Conservation (phyloP, 2,113 vertebrate genomes). For the Hippocampus mohnikei region DNA sequence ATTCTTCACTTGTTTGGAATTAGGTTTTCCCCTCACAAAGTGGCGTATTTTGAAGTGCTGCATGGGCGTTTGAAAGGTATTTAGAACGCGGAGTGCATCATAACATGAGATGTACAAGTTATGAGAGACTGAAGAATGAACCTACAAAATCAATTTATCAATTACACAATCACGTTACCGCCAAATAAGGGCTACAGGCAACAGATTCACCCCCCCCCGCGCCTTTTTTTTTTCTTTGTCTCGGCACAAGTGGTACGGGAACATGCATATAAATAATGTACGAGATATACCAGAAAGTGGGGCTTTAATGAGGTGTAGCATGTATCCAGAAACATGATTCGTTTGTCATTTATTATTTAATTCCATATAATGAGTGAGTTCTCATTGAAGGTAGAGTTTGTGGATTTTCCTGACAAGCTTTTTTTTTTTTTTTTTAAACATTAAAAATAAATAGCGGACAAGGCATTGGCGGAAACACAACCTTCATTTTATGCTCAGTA, state of each 20-base stretch:
- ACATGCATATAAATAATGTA: slow-evolving; percentile 13
- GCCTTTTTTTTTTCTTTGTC: background rate
- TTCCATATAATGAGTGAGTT: background rate
- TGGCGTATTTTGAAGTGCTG: slow-evolving; percentile 8
- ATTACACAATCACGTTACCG: background rate
- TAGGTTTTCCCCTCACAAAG: background rate
- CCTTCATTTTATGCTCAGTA: background rate
- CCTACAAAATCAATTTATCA: background rate
- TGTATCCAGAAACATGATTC: background rate
- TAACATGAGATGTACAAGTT: slow-evolving; percentile 3
- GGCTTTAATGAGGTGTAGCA: slow-evolving; percentile 2
- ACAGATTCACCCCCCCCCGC: background rate
- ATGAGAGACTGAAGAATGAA: slow-evolving; percentile 2
- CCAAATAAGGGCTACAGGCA: background rate
- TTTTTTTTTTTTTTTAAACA: background rate
- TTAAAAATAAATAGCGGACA: background rate
- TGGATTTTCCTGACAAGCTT: background rate
- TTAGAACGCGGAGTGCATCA: slow-evolving; percentile 12
- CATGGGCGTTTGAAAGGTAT: slow-evolving; percentile 1
- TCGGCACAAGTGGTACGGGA: background rate
- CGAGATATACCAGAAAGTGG: background rate
- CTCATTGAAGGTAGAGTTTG: background rate
- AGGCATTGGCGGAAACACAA: background rate
- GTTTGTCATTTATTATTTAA: background rate
- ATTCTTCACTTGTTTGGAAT: slow-evolving; percentile 12